These are phyloP conservation scores for Seriola rivoliana DNA, from an alignment of 2,113 vertebrate species.

Conservation along the genomic window DNA sequence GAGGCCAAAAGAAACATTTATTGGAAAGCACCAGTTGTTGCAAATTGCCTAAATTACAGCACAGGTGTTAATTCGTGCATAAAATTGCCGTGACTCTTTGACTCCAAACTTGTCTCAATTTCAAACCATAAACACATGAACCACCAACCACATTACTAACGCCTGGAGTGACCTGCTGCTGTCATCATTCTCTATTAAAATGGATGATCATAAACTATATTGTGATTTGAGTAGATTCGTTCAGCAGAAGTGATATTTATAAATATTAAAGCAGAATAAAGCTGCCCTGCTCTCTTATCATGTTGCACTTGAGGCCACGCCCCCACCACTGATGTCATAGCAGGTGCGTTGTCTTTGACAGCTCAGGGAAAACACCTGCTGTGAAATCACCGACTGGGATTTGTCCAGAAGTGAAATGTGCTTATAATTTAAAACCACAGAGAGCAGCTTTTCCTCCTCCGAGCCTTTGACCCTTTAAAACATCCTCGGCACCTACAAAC, in stretches of 20 bases:
- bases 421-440: background rate
- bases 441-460: background rate
- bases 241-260: background rate
- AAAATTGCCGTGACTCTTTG: background rate
- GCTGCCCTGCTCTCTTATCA: background rate
- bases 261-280: background rate
- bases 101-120: background rate
- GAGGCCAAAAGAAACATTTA: background rate
- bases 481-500: background rate
- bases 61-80: background rate
- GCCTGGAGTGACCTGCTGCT: no score
- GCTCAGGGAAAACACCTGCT: slow-evolving; percentile 46
- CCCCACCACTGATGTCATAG: slow-evolving; percentile 12
- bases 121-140: background rate
- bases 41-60: background rate
- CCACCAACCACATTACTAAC: no score
- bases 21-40: background rate
- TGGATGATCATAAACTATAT: no score
- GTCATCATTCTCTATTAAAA: no score
- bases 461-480: background rate
- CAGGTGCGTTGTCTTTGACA: slow-evolving; percentile 4
- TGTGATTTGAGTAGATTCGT: background rate
- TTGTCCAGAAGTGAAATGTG: background rate
- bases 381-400: background rate
- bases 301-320: background rate